A percentile compares a stretch with the other conserved stretches of the same genome.
phyloP scores from a whole-genome alignment of 2,888 invertebrate genomes.

The Pecten maximus region DNA sequence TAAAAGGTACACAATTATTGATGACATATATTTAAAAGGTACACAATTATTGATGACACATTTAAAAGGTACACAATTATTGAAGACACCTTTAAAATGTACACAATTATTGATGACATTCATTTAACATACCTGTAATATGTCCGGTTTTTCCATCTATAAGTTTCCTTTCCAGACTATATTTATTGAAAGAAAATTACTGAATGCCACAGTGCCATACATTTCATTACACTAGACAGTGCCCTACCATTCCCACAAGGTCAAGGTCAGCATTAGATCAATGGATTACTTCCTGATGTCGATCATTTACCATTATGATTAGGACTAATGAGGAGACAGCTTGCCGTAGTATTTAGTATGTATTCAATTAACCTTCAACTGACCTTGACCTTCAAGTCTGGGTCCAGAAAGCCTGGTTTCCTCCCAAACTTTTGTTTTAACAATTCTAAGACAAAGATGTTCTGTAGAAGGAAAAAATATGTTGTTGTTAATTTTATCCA shows the following conservation, averaged over 20 bases:
- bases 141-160: neutral
- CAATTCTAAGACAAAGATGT: too few relatives aligned
- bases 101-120: too few relatives aligned
- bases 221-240: neutral
- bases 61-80: too few relatives aligned
- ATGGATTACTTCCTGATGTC: neutral
- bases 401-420: too few relatives aligned
- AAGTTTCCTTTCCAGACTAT: conserved; percentile 3
- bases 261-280: neutral
- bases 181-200: conserved; percentile 8
- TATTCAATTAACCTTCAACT: neutral
- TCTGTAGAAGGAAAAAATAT: too few relatives aligned
- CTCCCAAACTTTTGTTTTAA: too few relatives aligned
- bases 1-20: too few relatives aligned
- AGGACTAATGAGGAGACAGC: neutral
- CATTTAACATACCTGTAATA: too few relatives aligned
- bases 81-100: too few relatives aligned
- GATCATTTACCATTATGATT: neutral
- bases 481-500: too few relatives aligned
- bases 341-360: neutral
- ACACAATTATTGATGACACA: too few relatives aligned
- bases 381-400: neutral
- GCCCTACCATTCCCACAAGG: neutral
- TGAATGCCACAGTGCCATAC: neutral
- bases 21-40: too few relatives aligned